Base-by-base conservation (phyloP, 2,888 invertebrate species). In the Sipha maydis region DNA sequence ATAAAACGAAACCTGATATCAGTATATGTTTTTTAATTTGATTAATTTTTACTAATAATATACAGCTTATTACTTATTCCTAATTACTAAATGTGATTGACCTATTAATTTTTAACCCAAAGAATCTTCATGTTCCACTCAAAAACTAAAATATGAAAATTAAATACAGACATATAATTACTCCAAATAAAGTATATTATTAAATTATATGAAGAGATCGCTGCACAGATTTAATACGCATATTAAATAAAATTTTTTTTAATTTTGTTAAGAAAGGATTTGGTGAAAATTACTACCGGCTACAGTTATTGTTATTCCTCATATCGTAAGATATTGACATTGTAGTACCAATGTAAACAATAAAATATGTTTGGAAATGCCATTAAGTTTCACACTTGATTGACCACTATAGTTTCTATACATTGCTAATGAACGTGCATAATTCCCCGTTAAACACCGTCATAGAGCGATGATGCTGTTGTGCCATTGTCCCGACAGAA, bases 371-470 rank as follows among this genome's bases (percentile, higher is more conserved):
- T 84, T 67, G 21, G 31, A 77, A 85, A 85, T 67, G 25, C 67
- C 67, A 9, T 76, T 25, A 41, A 75, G 38, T 75, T 61, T 84
- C 61, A 83, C 75, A 76, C 84, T 28, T 25, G 76, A 85, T 69
- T 31, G 67, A 69, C 67, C 61, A 28, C 76, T 69, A 41, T 41
- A 48, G 77, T 67, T 85, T 77, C 34, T 85, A 48, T 67, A 48
- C 67, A 31, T 77, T n/a, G 31, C 56, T 86, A 86, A 86, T 73
- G 85, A 79, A 86, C 79, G 71, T 79, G 79, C 56, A 86, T 73
- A 79, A 78, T 85, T 54, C 34, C 14, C 69, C 71, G 56, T 85
- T 71, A 56, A 71, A 86, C 61, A 73, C 71, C 38, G 38, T 21
- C 54, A 14, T 21, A 38, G 54, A 83, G 25, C 84, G 41, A 84